These are phyloP conservation scores for Lophotis ruficrista DNA, from an alignment of 2,113 vertebrate species.

Conservation along the genomic window DNA sequence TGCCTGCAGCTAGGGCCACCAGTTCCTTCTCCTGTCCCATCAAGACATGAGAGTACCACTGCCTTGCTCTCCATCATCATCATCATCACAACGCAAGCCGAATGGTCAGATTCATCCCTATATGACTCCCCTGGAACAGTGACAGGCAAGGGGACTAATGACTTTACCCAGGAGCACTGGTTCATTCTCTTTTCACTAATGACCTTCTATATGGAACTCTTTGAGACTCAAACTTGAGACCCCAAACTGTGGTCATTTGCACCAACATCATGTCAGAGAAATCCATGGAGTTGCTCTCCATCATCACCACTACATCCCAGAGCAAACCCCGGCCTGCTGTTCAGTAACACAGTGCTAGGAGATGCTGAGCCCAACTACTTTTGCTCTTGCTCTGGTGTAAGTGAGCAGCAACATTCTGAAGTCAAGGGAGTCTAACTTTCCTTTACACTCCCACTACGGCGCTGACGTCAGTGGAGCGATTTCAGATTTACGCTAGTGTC, in stretches of 20 bases:
- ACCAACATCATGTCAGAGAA: background rate
- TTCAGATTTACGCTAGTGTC: background rate
- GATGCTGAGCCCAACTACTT: background rate
- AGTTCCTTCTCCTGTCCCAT: background rate
- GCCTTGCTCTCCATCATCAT: background rate
- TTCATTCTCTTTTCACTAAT: background rate
- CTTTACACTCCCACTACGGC: rapidly evolving
- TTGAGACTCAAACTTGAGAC: background rate
- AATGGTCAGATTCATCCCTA: background rate
- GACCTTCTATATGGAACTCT: background rate
- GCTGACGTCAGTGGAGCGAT: background rate
- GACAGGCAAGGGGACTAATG: background rate
- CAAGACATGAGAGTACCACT: background rate
- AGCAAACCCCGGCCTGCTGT: background rate
- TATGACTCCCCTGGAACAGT: background rate
- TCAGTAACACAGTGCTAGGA: background rate
- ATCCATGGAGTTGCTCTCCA: background rate
- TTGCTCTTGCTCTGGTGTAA: background rate
- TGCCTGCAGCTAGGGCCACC: background rate
- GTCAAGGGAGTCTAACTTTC: background rate
- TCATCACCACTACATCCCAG: background rate
- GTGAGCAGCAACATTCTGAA: background rate
- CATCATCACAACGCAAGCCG: background rate
- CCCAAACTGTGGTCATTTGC: background rate
- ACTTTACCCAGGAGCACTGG: background rate